Percentiles rank a stretch among this genome's conserved stretches.
Conservation (phyloP, 2,797 vertebrate species). For the Semaprochilodus insignis region DNA sequence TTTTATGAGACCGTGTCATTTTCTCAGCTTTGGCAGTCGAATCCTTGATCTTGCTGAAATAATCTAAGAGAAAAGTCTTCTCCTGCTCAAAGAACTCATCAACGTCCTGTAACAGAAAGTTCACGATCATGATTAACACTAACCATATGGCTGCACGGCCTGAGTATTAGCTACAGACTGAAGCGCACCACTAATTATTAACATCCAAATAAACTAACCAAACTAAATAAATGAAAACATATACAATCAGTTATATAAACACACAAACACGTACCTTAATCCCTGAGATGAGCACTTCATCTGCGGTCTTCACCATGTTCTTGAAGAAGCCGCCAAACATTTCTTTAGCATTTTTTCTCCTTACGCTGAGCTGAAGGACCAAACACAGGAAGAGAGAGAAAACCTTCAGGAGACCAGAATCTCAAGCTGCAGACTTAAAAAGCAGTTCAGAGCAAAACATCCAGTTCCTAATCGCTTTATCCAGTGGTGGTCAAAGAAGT, state of each 20-base stretch:
- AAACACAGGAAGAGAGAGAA: neutral
- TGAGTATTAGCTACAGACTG: too few species aligned
- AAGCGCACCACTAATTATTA: neutral
- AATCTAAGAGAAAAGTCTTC: conserved; percentile 95
- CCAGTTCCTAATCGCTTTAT: neutral
- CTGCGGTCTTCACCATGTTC: conserved; percentile 94
- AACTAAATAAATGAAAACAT: neutral
- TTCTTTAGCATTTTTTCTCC: conserved; percentile 97
- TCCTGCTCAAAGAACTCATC: conserved; percentile 99
- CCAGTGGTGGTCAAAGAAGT: too few species aligned
- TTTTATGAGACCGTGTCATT: conserved; percentile 97
- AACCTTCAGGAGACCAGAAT: neutral
- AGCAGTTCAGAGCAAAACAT: neutral
- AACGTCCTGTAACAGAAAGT: conserved; percentile 83
- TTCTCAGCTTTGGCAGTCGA: conserved; percentile 94
- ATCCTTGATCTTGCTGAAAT: conserved; percentile 95
- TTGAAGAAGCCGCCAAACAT: conserved; percentile 98
- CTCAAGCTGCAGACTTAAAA: conserved; percentile 14
- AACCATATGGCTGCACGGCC: neutral
- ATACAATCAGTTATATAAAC: neutral
- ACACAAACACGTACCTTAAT: conserved; percentile 83
- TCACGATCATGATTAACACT: neutral
- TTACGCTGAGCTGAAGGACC: conserved; percentile 87
- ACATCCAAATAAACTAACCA: too few species aligned
- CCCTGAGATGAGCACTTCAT: conserved; percentile 96